These are phyloP conservation scores for Drosophila ezoana DNA, from an alignment of 2,888 invertebrate genomes.

Conservation along the genomic window DNA sequence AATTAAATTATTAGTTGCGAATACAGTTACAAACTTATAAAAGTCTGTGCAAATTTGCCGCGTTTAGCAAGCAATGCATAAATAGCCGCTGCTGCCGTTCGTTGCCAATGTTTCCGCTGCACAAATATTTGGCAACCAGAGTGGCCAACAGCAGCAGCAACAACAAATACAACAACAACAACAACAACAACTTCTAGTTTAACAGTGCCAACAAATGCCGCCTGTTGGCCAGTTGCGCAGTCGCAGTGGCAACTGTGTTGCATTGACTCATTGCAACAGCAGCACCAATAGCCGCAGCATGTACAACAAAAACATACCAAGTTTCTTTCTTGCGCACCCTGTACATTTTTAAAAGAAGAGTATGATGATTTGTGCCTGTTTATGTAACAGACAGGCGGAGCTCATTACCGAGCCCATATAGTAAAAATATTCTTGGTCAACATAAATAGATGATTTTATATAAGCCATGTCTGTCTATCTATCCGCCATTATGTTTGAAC, in stretches of 20 bases:
- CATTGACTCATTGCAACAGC: constrained; percentile 57
- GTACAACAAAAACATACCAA: constrained; percentile 17
- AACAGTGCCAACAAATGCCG: constrained; percentile 33
- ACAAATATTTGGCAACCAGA: constrained; percentile 67
- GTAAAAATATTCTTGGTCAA: too few species aligned
- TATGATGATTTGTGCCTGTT: too few species aligned
- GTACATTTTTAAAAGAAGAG: too few species aligned
- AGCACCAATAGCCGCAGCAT: constrained; percentile 34
- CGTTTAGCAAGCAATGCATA: constrained; percentile 22
- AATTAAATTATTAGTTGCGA: constrained; percentile 6
- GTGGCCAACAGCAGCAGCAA: constrained; percentile 32
- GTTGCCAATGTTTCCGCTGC: constrained; percentile 58
- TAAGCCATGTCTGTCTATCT: too few species aligned
- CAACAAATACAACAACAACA: background rate
- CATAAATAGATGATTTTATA: too few species aligned
- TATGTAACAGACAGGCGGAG: too few species aligned
- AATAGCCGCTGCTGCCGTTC: constrained; percentile 20
- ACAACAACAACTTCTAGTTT: constrained; percentile 13
- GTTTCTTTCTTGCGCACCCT: constrained; percentile 26
- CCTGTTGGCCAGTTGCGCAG: constrained; percentile 55
- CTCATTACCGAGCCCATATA: too few species aligned
- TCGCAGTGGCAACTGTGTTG: constrained; percentile 45
- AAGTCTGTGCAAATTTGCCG: constrained; percentile 14
- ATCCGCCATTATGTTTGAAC: too few species aligned
- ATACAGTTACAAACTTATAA: constrained; percentile 7